Conservation (phyloP, 2,888 invertebrate species). For the Eupithecia dodoneata region DNA sequence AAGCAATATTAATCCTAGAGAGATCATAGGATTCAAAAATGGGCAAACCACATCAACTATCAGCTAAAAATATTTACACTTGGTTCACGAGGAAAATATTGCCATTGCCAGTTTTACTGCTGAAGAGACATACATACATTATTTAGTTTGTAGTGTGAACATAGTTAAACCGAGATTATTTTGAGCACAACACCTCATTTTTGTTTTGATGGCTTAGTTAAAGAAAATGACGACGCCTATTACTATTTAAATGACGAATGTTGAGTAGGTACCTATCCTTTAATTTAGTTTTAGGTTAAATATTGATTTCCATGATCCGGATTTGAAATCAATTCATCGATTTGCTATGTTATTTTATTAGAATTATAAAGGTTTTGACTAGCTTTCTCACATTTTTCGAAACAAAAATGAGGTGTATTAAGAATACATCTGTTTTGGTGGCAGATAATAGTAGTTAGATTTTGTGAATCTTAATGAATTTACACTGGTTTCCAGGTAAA, state of each 20-base stretch:
- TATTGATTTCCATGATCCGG: neutral
- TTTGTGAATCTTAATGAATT: slow-evolving; percentile 10
- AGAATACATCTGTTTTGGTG: neutral
- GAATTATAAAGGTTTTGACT: neutral
- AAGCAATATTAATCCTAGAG: slow-evolving; percentile 53
- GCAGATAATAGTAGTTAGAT: slow-evolving; percentile 1
- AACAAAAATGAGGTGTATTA: slow-evolving; percentile 31
- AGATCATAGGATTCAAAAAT: slow-evolving; percentile 65
- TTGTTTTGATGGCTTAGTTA: slow-evolving; percentile 23
- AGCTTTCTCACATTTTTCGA: neutral
- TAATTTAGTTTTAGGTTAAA: neutral
- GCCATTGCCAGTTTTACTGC: slow-evolving; percentile 45
- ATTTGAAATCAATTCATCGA: neutral
- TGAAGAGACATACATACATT: slow-evolving; percentile 18
- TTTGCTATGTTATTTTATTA: neutral
- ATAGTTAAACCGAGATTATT: slow-evolving; percentile 20
- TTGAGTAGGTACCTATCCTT: neutral
- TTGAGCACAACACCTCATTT: slow-evolving; percentile 48
- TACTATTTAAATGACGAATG: neutral
- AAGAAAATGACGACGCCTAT: neutral
- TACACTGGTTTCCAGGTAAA: neutral
- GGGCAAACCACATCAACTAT: slow-evolving; percentile 60
- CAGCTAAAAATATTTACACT: slow-evolving; percentile 39
- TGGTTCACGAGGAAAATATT: slow-evolving; percentile 37
- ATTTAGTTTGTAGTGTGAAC: neutral